phyloP scores from a whole-genome alignment of 2,113 vertebrate genomes.

The Thinocorus orbignyianus region DNA sequence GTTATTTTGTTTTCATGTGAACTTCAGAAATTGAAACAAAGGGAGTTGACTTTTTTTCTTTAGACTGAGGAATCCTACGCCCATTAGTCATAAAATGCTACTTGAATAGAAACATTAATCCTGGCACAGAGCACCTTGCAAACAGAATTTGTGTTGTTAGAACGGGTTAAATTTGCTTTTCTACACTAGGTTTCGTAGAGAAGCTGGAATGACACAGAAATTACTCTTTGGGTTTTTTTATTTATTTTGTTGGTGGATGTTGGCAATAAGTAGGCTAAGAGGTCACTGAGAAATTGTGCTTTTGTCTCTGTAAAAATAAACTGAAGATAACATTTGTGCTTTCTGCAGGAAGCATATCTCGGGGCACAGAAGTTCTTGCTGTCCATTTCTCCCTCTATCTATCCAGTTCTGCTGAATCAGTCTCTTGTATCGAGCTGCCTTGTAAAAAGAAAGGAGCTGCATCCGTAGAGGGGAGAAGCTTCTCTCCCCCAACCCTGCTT shows the following conservation, averaged over 20 bases:
- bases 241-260: background rate
- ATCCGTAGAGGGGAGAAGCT: rapidly evolving
- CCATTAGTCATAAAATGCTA: background rate
- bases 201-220: background rate
- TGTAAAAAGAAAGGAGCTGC: background rate
- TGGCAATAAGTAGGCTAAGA: background rate
- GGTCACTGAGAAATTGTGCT: background rate
- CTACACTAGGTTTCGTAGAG: background rate
- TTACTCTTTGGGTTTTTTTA: background rate
- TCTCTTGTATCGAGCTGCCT: background rate
- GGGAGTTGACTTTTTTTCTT: background rate
- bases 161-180: background rate
- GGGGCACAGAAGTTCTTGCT: background rate
- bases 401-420: background rate
- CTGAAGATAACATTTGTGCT: background rate
- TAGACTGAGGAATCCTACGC: background rate
- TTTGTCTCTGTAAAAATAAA: background rate
- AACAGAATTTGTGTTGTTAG: background rate
- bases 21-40: background rate
- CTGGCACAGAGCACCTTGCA: background rate
- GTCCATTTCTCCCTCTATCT: background rate
- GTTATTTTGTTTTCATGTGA: background rate
- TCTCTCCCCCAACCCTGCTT: background rate
- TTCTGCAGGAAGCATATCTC: background rate
- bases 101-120: background rate